These are phyloP conservation scores for Oryzias dopingdopingensis DNA, from an alignment of 2,797 vertebrate species.

Conservation along the genomic window DNA sequence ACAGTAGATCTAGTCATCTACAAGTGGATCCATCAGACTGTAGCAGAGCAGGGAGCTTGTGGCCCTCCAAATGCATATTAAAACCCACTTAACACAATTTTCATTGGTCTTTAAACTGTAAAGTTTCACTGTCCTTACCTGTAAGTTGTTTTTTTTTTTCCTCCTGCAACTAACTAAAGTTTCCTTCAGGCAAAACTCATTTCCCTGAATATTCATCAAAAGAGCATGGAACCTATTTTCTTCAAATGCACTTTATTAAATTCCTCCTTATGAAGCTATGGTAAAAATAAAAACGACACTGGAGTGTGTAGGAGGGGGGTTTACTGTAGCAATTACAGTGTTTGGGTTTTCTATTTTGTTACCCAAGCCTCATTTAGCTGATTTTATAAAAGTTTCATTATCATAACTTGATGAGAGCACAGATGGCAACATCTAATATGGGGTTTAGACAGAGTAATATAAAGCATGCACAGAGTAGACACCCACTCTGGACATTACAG, in stretches of 20 bases:
- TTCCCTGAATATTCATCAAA: constrained; percentile 12
- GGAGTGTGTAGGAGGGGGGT: constrained; percentile 27
- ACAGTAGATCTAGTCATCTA: too few relatives aligned
- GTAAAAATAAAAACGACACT: constrained; percentile 22
- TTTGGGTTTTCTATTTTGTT: constrained; percentile 24
- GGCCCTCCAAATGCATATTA: too few relatives aligned
- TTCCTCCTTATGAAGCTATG: constrained; percentile 30
- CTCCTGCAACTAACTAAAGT: not conserved
- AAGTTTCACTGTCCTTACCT: too few relatives aligned
- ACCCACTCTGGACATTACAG: not conserved
- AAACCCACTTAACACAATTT: too few relatives aligned
- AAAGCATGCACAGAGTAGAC: constrained; percentile 9
- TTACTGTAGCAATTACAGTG: constrained; percentile 23
- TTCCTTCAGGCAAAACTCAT: constrained; percentile 19
- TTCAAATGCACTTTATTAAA: constrained; percentile 10
- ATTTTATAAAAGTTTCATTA: constrained; percentile 43
- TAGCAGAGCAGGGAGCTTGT: too few relatives aligned
- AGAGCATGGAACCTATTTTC: constrained; percentile 19
- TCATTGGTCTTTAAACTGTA: too few relatives aligned
- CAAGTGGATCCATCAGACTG: too few relatives aligned
- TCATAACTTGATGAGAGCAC: constrained; percentile 44
- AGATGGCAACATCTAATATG: constrained; percentile 38
- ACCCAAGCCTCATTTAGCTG: constrained; percentile 30
- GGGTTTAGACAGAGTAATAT: constrained; percentile 15
- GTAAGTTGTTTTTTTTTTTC: too few relatives aligned